Evolutionary conservation across 1,140 invertebrate genomes (phyloP).

Genomic region (Tetramorium alpestre): DNA sequence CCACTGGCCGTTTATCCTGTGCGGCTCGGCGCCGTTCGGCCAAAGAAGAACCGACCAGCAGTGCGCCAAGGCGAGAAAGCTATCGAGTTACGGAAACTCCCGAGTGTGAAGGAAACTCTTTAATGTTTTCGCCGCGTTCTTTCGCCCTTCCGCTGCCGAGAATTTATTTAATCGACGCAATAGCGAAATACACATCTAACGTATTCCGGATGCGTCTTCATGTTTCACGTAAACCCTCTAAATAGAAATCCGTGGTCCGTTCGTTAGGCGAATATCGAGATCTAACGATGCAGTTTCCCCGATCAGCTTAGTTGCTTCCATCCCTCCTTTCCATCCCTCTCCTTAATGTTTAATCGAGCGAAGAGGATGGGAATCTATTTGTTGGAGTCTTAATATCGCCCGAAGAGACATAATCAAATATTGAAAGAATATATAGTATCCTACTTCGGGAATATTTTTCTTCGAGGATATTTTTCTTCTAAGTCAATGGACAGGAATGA

Average conservation of each 20-base stretch:
- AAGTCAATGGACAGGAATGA: not conserved
- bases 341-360: slow-evolving; percentile 4
- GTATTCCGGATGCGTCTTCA: slow-evolving; percentile 6
- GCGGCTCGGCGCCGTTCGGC: slow-evolving; percentile 12
- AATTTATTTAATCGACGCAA: slow-evolving; percentile 53
- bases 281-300: not conserved
- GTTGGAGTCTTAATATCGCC: slow-evolving; percentile 26
- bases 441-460: not conserved
- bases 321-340: not conserved
- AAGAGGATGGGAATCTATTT: slow-evolving; percentile 29
- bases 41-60: slow-evolving; percentile 37
- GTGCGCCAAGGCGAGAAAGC: slow-evolving; percentile 54
- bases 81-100: slow-evolving; percentile 60
- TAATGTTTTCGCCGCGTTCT: slow-evolving; percentile 56
- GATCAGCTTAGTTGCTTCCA: not conserved
- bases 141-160: not conserved
- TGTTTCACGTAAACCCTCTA: not conserved
- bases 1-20: slow-evolving; percentile 58
- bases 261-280: slow-evolving; percentile 13
- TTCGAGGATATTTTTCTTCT: not conserved
- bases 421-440: slow-evolving; percentile 16
- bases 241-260: not conserved
- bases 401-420: slow-evolving; percentile 8
- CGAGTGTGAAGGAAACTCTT: slow-evolving; percentile 56
- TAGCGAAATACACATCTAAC: not conserved